Percentiles rank a stretch among this genome's conserved stretches.
These are phyloP conservation scores for Trichomalopsis sarcophagae DNA, from an alignment of 1,140 invertebrate genomes.

Conservation along the genomic window DNA sequence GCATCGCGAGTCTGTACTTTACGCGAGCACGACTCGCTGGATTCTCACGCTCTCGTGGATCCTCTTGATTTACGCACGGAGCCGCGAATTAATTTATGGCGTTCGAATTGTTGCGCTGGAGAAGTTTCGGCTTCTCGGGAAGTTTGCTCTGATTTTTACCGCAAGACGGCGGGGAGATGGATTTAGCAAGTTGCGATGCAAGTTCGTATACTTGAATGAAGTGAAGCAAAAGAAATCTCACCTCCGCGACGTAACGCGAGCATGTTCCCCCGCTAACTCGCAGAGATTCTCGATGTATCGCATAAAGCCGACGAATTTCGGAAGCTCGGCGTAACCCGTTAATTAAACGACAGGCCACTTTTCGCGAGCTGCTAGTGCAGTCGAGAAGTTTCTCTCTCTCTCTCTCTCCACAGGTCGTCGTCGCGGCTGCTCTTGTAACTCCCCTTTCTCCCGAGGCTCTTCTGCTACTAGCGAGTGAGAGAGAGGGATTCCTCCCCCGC, in stretches of 20 bases:
- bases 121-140: too few species aligned
- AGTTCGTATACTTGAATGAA: too few species aligned
- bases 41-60: slow-evolving; percentile 11
- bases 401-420: not conserved
- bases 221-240: too few species aligned
- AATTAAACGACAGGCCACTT: slow-evolving; percentile 39
- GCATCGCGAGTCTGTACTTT: not conserved
- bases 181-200: too few species aligned
- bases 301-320: slow-evolving; percentile 36
- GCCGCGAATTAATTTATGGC: slow-evolving; percentile 23
- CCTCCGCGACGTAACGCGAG: too few species aligned
- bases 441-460: not conserved
- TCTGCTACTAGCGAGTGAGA: not conserved
- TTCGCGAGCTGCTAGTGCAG: not conserved
- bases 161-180: too few species aligned
- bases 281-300: slow-evolving; percentile 34
- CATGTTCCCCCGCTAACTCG: not conserved
- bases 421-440: not conserved
- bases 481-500: not conserved
- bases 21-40: not conserved
- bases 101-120: not conserved
- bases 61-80: slow-evolving; percentile 2
- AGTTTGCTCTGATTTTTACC: not conserved
- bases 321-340: slow-evolving; percentile 31
- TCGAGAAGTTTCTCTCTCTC: slow-evolving; percentile 5